A percentile compares a stretch with the other conserved stretches of the same genome.
phyloP scores from a whole-genome alignment of 2,888 invertebrate genomes.

The Drosophila greeni region DNA sequence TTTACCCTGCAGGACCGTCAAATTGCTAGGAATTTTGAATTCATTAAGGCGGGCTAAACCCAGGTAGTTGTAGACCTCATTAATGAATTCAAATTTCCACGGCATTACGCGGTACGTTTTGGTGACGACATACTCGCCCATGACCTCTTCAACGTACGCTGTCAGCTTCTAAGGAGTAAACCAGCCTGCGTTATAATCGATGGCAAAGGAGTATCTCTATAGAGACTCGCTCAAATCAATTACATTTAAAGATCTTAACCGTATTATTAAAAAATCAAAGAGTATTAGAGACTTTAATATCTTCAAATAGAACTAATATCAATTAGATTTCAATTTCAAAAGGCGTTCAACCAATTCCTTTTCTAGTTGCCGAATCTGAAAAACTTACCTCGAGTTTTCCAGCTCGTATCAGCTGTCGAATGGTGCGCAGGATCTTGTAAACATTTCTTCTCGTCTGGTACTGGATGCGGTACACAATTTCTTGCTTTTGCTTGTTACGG shows the following conservation, averaged over 20 bases:
- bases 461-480: constrained; percentile 72
- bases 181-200: neutral
- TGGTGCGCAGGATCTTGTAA: constrained; percentile 69
- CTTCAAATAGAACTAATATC: neutral
- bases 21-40: constrained; percentile 53
- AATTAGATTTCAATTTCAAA: too few relatives aligned
- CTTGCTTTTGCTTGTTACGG: constrained; percentile 50
- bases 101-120: constrained; percentile 77
- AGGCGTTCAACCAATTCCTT: neutral
- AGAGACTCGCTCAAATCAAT: too few relatives aligned
- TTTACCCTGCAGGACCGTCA: constrained; percentile 40
- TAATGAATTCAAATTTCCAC: constrained; percentile 77
- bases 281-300: too few relatives aligned
- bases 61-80: constrained; percentile 76
- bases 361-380: too few relatives aligned
- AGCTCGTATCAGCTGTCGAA: constrained; percentile 58
- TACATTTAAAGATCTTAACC: too few relatives aligned
- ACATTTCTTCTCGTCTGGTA: constrained; percentile 75
- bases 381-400: constrained; percentile 54
- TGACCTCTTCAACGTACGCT: constrained; percentile 69
- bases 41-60: constrained; percentile 75
- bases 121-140: constrained; percentile 74
- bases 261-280: too few relatives aligned
- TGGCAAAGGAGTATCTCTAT: neutral
- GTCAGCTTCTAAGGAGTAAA: constrained; percentile 61